Base-by-base conservation (phyloP, 2,797 vertebrate genomes). In the Karalla daura region DNA sequence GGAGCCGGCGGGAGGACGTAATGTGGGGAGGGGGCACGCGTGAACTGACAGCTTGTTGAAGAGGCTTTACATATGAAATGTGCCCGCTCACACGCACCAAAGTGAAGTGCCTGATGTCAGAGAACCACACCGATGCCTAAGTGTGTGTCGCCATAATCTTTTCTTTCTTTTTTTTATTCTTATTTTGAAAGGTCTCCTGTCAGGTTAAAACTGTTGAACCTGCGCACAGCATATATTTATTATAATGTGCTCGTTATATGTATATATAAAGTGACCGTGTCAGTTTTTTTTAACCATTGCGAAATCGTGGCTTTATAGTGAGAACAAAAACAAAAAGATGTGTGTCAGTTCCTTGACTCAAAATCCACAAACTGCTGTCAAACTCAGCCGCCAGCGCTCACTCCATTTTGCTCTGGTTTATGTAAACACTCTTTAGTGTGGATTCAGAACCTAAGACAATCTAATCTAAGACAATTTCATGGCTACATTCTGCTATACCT, bases 1-100 rank as follows among this genome's bases (percentile, higher is more conserved):
- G 90, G 83, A 0, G 75, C 67, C 18, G 89, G 93, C 3, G 94
- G 93, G 18, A 92, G 94, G 80, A 91, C 64, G 65, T 92, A 84
- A 92, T 67, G 35, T 61, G 63, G 71, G n/a, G n/a, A n/a, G n/a
- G n/a, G n/a, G 20, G 17, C 36, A 55, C 44, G 60, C 23, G 15
- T 13, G 49, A 74, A 60, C 56, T 54, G 65, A 75, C 66, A 63
- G 53, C 58, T 39, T 46, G 18, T 11, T 72, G 65, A 82, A 63
- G 63, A 24, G 43, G 8, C 64, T 84, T 85, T 62, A 76, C 46
- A 70, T 50, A 36, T 60, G n/a, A 70, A 76, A 71, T 54, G 52
- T 64, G 56, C 49, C 47, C 50, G 47, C 13, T 6, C 47, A 36
- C 30, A 52, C 33, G 62, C 44, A 68, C 15, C 49, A 9, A 70